phyloP scores from a whole-genome alignment of 2,888 invertebrate species.

The Urechis unicinctus region DNA sequence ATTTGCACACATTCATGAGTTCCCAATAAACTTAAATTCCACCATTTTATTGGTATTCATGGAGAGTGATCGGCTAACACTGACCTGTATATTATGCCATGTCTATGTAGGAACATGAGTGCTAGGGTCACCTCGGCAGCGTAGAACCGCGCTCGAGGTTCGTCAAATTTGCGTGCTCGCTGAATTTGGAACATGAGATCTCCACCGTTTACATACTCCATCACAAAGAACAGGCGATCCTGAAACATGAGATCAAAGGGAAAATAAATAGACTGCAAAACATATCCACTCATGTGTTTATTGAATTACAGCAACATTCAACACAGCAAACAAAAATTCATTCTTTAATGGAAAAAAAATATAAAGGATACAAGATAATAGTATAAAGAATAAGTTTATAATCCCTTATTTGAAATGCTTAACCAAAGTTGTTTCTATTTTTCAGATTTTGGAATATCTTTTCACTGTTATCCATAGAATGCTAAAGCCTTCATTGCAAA shows the following conservation, averaged over 20 bases:
- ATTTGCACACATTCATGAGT: conserved; percentile 2
- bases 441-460: too few relatives aligned
- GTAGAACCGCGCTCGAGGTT: conserved; percentile 87
- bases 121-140: conserved; percentile 98
- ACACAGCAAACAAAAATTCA: too few relatives aligned
- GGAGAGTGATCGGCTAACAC: too few relatives aligned
- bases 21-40: background rate
- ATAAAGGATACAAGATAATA: too few relatives aligned
- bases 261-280: background rate
- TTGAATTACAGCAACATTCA: too few relatives aligned
- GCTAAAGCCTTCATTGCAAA: too few relatives aligned
- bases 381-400: too few relatives aligned
- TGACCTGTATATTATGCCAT: conserved; percentile 90
- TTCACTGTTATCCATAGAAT: too few relatives aligned
- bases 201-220: conserved; percentile 96
- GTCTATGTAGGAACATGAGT: conserved; percentile 89
- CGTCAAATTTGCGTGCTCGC: conserved; percentile 94
- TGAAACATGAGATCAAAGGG: conserved; percentile 32
- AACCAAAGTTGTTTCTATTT: too few relatives aligned
- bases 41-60: too few relatives aligned
- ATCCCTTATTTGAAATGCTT: too few relatives aligned
- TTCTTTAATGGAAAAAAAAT: too few relatives aligned
- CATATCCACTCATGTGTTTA: background rate
- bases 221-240: conserved; percentile 95
- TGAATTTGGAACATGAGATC: conserved; percentile 98